Evolutionary conservation across 2,797 vertebrate species (phyloP), one percentile per base, ranked within the genome.

Genomic region (Rhinogobio ventralis): DNA sequence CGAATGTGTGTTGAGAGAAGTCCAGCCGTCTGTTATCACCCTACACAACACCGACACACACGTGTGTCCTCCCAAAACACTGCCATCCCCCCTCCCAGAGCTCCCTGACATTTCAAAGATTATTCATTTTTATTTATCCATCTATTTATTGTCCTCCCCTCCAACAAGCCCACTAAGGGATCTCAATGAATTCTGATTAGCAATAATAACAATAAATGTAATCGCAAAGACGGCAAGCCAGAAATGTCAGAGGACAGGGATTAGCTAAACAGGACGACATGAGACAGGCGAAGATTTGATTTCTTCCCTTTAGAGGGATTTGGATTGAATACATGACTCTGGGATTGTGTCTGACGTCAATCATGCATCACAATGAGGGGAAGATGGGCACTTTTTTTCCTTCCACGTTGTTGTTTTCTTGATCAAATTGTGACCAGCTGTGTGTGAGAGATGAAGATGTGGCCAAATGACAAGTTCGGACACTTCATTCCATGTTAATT

Each of bases 161-260:
- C 81, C 86, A 68, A 82, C 85, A 73, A 73, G 46, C 66, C 80
- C 57, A 7, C 55, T 33, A 39, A 87, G 79, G 10, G 77, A 87
- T 89, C 89, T 91, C 87, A 36, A 79, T 87, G 88, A 87, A 86
- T 89, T 83, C 85, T 90, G 90, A 93, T 89, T 85, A 92, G 89
- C 90, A 92, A 90, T 87, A 92, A 93, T 91, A 93, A 93, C 91
- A 94, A 93, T 89, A 93, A 90, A 88, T 88, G 86, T 66, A 89
- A 88, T 90, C 90, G 91, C 89, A 85, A 87, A 91, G 91, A 91
- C 86, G 87, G 89, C 85, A 85, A 75, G 82, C 86, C 88, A 85
- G 88, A 82, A 55, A 89, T 91, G 91, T 95, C 91, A 91, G 91
- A 93, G 91, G 91, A 93, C 89, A 89, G 60, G 87, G 91, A 93